Conservation (phyloP, 2,888 invertebrate genomes). For the Archips crataeganus region DNA sequence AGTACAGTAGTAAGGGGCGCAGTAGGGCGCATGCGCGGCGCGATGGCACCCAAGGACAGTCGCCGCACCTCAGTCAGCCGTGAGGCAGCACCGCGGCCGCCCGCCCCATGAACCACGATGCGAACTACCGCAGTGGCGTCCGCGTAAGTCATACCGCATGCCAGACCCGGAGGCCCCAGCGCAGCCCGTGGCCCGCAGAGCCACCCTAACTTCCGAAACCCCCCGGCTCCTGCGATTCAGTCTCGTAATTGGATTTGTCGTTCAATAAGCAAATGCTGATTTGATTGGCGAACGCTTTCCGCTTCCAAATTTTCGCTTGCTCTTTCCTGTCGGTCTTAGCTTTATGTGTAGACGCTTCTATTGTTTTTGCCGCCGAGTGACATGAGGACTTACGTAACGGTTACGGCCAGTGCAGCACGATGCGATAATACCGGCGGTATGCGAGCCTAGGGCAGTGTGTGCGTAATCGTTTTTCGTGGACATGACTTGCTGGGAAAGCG, state of each 20-base stretch:
- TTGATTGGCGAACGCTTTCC: slow-evolving; percentile 81
- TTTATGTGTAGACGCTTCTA: slow-evolving; percentile 77
- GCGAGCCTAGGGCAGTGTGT: slow-evolving; percentile 57
- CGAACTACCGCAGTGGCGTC: slow-evolving; percentile 74
- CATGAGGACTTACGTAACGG: slow-evolving; percentile 73
- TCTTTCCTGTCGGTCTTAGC: slow-evolving; percentile 68
- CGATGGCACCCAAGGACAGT: slow-evolving; percentile 71
- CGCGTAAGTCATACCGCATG: slow-evolving; percentile 74
- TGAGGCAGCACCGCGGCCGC: slow-evolving; percentile 76
- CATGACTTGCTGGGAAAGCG: slow-evolving; percentile 85
- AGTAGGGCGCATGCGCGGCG: slow-evolving; percentile 72
- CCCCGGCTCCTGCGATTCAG: slow-evolving; percentile 83
- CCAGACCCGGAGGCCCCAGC: slow-evolving; percentile 66
- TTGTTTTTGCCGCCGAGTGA: slow-evolving; percentile 63
- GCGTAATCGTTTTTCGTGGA: slow-evolving; percentile 56
- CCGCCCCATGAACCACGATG: slow-evolving; percentile 68
- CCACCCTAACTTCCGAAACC: slow-evolving; percentile 78
- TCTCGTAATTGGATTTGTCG: slow-evolving; percentile 84
- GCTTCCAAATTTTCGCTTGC: slow-evolving; percentile 81
- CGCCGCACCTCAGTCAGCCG: slow-evolving; percentile 80
- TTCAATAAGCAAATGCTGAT: slow-evolving; percentile 80
- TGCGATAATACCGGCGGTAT: slow-evolving; percentile 65
- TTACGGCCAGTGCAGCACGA: slow-evolving; percentile 63
- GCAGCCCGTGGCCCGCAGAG: slow-evolving; percentile 70
- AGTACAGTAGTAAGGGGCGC: slow-evolving; percentile 71